Conservation (phyloP, 2,113 vertebrate species). For the Gymnarchus niloticus region DNA sequence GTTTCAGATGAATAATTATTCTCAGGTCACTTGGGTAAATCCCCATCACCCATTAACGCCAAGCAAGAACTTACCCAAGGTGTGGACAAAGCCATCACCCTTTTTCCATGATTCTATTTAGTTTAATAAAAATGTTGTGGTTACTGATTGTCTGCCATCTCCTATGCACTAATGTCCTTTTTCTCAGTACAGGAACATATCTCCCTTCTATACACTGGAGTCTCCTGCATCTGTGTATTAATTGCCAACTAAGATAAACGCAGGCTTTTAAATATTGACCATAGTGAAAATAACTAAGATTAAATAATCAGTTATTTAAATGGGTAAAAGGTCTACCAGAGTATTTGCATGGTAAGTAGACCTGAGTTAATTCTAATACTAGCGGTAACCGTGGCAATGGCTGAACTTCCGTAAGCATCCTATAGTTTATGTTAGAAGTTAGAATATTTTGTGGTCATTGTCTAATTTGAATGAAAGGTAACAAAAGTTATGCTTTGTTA, state of each 20-base stretch:
- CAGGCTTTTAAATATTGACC: constrained; percentile 17
- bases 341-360: background rate
- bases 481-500: background rate
- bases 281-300: constrained; percentile 1
- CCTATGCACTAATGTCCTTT: background rate
- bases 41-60: constrained; percentile 4
- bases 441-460: background rate
- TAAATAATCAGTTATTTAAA: constrained; percentile 18
- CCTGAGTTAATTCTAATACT: background rate
- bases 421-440: background rate
- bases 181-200: background rate
- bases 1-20: constrained; percentile 16
- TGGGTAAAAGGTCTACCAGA: background rate
- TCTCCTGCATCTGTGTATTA: background rate
- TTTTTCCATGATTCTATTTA: background rate
- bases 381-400: background rate
- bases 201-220: background rate
- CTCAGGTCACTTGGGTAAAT: background rate
- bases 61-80: background rate
- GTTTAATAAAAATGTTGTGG: background rate
- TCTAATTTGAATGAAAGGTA: background rate
- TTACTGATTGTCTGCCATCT: constrained; percentile 19
- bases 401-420: background rate
- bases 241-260: constrained; percentile 20
- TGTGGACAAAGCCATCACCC: background rate